Conservation (phyloP, 2,113 vertebrate genomes). For the Macquaria ambigua region DNA sequence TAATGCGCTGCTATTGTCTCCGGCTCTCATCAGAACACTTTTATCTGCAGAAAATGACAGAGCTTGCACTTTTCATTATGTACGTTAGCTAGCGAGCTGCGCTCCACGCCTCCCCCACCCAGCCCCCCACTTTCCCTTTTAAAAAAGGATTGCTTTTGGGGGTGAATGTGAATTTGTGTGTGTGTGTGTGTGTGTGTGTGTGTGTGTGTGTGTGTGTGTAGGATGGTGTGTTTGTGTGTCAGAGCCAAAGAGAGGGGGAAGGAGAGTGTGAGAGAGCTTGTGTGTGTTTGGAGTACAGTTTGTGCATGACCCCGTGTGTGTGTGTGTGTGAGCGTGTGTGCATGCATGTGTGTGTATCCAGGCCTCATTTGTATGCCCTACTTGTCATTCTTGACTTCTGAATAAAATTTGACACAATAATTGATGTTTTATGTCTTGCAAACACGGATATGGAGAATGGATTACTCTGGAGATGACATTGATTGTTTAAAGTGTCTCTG, state of each 20-base stretch:
- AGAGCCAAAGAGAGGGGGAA: not conserved
- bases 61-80: constrained; percentile 86
- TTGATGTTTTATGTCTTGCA: constrained; percentile 68
- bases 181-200: constrained; percentile 29
- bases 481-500: constrained; percentile 69
- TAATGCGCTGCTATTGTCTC: constrained; percentile 85
- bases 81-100: constrained; percentile 68
- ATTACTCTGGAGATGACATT: constrained; percentile 59
- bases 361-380: constrained; percentile 55
- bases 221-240: constrained; percentile 28
- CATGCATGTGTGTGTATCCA: not conserved
- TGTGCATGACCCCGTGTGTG: not conserved
- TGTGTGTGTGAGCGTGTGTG: constrained; percentile 11
- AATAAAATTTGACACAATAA: constrained; percentile 68
- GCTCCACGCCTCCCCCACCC: constrained; percentile 26
- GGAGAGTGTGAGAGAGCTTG: not conserved
- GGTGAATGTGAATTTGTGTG: constrained; percentile 33
- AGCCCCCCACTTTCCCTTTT: constrained; percentile 25
- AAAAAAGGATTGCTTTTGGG: constrained; percentile 52
- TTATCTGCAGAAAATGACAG: constrained; percentile 84
- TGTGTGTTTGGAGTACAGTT: constrained; percentile 9
- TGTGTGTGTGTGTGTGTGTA: constrained; percentile 2
- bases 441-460: constrained; percentile 61
- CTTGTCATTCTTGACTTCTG: constrained; percentile 59
- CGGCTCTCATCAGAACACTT: constrained; percentile 83